Percentiles rank a stretch among this genome's conserved stretches.
Conservation (phyloP, 2,113 vertebrate species). For the Pontoporia blainvillei region DNA sequence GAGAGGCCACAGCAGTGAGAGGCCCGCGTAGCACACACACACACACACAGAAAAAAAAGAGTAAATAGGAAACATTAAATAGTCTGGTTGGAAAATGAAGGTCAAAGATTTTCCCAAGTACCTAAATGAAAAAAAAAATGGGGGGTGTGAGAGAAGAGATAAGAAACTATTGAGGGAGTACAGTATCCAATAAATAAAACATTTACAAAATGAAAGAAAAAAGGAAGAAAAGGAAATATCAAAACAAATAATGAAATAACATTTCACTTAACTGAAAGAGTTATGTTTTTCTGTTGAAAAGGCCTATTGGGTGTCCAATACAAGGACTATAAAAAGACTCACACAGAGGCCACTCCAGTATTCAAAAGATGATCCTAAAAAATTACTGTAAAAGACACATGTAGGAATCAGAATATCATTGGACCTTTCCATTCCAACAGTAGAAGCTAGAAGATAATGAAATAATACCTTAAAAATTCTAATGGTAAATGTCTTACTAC, state of each 20-base stretch:
- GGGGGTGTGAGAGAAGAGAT: background rate
- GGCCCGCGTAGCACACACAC: accelerated
- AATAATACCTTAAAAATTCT: background rate
- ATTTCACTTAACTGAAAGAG: background rate
- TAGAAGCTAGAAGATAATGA: background rate
- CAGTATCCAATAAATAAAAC: background rate
- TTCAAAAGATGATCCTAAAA: background rate
- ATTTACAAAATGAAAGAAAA: background rate
- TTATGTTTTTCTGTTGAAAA: background rate
- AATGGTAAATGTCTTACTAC: background rate
- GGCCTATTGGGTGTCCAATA: background rate
- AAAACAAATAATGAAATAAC: background rate
- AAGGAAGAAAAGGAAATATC: background rate
- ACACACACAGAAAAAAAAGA: background rate
- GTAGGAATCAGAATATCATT: background rate
- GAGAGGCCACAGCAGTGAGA: no score
- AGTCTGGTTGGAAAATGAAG: background rate
- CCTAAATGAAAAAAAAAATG: background rate
- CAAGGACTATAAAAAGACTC: background rate
- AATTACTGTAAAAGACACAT: background rate
- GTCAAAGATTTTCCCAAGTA: background rate
- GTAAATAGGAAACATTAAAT: background rate
- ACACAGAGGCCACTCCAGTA: background rate
- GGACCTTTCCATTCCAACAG: background rate
- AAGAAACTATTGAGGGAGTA: background rate